A percentile compares a stretch with the other conserved stretches of the same genome.
These are phyloP conservation scores for Acronicta aceris DNA, from an alignment of 2,888 invertebrate genomes.

Conservation along the genomic window DNA sequence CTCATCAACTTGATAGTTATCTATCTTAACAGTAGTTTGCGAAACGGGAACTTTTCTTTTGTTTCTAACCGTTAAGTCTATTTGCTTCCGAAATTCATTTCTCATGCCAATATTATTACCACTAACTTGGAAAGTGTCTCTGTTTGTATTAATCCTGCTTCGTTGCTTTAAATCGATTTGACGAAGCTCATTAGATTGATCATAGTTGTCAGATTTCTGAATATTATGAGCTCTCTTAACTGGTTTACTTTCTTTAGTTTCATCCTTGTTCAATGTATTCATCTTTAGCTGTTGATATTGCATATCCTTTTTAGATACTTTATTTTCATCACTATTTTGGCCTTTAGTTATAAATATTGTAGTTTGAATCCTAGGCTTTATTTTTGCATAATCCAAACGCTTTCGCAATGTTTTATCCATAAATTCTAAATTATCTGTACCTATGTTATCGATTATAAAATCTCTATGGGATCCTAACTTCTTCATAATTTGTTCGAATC, in stretches of 20 bases:
- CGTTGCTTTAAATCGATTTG: neutral
- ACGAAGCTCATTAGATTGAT: neutral
- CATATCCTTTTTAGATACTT: neutral
- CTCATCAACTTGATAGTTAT: constrained; percentile 2
- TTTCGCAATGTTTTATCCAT: constrained; percentile 2
- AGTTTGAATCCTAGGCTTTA: constrained; percentile 22
- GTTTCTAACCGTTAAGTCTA: neutral
- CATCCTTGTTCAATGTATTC: neutral
- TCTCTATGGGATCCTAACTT: neutral
- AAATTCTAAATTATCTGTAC: neutral
- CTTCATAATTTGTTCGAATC: neutral
- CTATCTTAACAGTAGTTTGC: neutral
- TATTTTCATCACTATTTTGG: neutral
- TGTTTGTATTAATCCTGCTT: neutral
- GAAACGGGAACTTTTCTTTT: neutral
- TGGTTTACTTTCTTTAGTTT: neutral
- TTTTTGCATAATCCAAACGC: neutral
- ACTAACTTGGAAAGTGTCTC: neutral
- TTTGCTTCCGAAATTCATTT: neutral
- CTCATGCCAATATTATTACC: neutral
- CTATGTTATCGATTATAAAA: constrained; percentile 12
- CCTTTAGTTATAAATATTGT: neutral
- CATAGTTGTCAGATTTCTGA: constrained; percentile 3
- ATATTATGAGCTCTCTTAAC: neutral
- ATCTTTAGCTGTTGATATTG: neutral